Base-by-base conservation (phyloP, 2,797 vertebrate genomes). In the Oceanodroma leucorhoa region DNA sequence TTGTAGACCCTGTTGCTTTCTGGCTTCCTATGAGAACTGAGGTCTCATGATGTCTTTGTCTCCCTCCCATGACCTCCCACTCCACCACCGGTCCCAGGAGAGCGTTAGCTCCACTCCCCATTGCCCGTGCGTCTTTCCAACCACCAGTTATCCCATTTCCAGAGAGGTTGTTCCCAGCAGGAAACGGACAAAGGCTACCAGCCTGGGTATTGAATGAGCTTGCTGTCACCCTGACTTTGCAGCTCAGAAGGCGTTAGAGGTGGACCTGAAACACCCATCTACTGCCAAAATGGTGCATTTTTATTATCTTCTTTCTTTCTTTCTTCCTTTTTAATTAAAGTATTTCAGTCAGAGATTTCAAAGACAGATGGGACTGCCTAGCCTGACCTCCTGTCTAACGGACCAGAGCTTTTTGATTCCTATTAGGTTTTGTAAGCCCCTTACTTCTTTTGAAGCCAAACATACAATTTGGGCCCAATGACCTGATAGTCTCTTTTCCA, bases 311-410 rank as follows among this genome's bases (percentile, higher is more conserved):
- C 14, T 41, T 41, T 41, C 14, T 40, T 40, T 11, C 6, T 60
- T 86, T 78, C 30, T 89, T 87, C 62, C 78, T 85, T 91, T 89
- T 92, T 94, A 96, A 95, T 95, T 92, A 75, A 89, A 94, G 32
- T 10, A 46, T 84, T 80, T 73, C 75, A 64, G 83, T 2, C 3
- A 71, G 75, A 87, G 41, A 30, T 90, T 87, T 94, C 84, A 87
- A 73, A 89, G 78, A 26, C 26, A 64, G 75, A 85, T 92, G 21
- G 67, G 29, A 79, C 40, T 57, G 26, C 60, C 32, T 66, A 38
- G 48, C 82, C 66, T 92, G 87, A 92, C 50, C 64, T 95, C 51
- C 71, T 80, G 53, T 38, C 81, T 93, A 83, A 71, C 2, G 4
- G 64, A 77, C 71, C 48, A 64, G 8, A 5, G 26, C 36, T 29